Conservation (phyloP, 2,888 invertebrate genomes). For the Amiota minor region DNA sequence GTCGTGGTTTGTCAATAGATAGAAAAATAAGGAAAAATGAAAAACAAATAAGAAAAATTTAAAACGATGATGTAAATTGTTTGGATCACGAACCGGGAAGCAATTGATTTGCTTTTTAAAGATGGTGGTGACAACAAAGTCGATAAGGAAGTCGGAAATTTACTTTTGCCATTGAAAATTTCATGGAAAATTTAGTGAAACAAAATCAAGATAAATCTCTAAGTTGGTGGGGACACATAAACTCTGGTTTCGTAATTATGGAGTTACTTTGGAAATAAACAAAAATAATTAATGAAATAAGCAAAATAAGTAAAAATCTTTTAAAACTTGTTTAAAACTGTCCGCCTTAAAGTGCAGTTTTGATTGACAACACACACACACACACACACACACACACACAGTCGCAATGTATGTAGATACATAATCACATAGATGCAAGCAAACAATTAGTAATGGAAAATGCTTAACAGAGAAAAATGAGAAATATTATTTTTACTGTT, state of each 20-base stretch:
- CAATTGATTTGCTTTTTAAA: not conserved
- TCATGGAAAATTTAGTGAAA: too few relatives aligned
- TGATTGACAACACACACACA: constrained; percentile 15
- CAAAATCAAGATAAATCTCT: too few relatives aligned
- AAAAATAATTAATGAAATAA: too few relatives aligned
- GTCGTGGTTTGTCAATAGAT: not conserved
- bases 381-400: not conserved
- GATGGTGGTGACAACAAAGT: too few relatives aligned
- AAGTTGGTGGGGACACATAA: not conserved
- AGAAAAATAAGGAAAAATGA: not conserved
- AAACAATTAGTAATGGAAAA: constrained; percentile 14
- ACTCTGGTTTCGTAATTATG: constrained; percentile 17
- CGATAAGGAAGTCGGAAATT: not conserved
- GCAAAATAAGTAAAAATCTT: too few relatives aligned
- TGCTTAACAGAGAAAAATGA: not conserved
- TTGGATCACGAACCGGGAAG: constrained; percentile 18
- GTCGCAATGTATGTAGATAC: not conserved
- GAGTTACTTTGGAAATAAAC: too few relatives aligned
- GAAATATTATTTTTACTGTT: not conserved
- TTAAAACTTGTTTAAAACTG: not conserved
- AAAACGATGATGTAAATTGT: not conserved
- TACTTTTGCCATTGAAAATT: constrained; percentile 11
- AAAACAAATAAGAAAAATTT: constrained; percentile 3
- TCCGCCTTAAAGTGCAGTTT: constrained; percentile 14
- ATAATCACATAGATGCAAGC: not conserved